Conservation (phyloP, 1,140 invertebrate species). For the Zaprionus ghesquierei region DNA sequence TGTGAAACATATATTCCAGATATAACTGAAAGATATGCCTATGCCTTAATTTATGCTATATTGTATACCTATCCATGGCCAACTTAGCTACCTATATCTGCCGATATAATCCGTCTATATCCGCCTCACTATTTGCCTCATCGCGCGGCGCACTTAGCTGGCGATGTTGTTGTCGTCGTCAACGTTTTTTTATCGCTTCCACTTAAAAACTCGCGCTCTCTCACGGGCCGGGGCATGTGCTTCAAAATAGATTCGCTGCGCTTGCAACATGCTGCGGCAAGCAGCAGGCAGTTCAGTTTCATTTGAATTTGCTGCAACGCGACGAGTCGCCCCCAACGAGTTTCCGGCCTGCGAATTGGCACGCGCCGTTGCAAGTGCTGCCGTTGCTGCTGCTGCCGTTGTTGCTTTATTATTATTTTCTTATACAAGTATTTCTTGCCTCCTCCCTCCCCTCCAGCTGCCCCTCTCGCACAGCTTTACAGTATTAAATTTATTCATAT, state of each 20-base stretch:
- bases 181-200: conserved; percentile 42
- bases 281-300: conserved; percentile 12
- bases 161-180: not conserved
- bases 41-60: too few species aligned
- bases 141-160: not conserved
- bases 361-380: conserved; percentile 14
- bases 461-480: not conserved
- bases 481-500: conserved; percentile 41
- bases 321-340: conserved; percentile 14
- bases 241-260: conserved; percentile 35
- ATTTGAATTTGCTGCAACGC: conserved; percentile 38
- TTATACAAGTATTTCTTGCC: conserved; percentile 9
- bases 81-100: too few species aligned
- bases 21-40: too few species aligned
- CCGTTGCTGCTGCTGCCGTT: not conserved
- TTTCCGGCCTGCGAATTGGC: conserved; percentile 44
- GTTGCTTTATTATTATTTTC: conserved; percentile 4
- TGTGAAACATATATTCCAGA: not conserved
- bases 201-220: conserved; percentile 31
- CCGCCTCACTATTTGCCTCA: not conserved
- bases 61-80: too few species aligned
- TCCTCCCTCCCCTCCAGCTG: not conserved
- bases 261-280: conserved; percentile 3
- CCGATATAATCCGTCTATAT: too few species aligned
- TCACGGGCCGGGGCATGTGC: conserved; percentile 1